Evolutionary conservation across 2,113 vertebrate species (phyloP).

Genomic region (Pelvicachromis taeniatus): DNA sequence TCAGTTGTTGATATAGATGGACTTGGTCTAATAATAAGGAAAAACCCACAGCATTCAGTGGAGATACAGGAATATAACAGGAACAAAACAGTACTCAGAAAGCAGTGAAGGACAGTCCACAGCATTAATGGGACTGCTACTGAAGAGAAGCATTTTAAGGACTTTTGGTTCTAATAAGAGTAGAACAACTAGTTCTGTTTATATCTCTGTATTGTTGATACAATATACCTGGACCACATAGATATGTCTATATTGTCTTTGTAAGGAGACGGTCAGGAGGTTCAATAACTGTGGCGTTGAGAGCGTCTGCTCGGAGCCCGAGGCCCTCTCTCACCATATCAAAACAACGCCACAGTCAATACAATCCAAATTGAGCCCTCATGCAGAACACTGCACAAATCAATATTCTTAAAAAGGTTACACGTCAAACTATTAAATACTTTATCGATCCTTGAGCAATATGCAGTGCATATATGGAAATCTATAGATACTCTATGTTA

Average conservation of each 20-base stretch:
- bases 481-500: conserved; percentile 46
- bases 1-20: neutral
- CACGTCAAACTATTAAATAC: conserved; percentile 80
- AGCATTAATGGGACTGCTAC: neutral
- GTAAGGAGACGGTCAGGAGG: conserved; percentile 68
- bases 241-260: conserved; percentile 31
- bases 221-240: neutral
- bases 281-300: conserved; percentile 70
- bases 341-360: conserved; percentile 76
- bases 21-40: neutral
- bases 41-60: neutral
- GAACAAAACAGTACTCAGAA: neutral
- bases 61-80: neutral
- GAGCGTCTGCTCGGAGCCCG: conserved; percentile 71
- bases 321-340: conserved; percentile 66
- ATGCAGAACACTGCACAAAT: conserved; percentile 67
- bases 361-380: conserved; percentile 72
- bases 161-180: neutral
- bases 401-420: conserved; percentile 80
- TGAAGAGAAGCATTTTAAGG: neutral
- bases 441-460: conserved; percentile 67
- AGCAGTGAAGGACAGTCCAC: neutral
- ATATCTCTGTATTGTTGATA: conserved; percentile 9
- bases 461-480: conserved; percentile 51
- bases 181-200: conserved; percentile 1